These are phyloP conservation scores for Syrista parreyssii DNA, from an alignment of 2,888 invertebrate genomes.

Conservation along the genomic window DNA sequence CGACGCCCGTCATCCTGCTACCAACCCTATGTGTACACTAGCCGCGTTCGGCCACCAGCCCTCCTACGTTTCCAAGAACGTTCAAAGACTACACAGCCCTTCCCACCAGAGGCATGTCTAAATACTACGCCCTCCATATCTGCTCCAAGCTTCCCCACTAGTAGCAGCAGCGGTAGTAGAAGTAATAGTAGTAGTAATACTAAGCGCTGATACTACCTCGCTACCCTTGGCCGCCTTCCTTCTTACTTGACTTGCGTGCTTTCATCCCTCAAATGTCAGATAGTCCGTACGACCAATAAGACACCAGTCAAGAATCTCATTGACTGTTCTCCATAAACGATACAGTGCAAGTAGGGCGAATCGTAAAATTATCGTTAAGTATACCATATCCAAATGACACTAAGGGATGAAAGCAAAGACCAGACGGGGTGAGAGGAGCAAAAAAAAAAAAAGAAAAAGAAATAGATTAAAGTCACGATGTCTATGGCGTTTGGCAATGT, in stretches of 20 bases:
- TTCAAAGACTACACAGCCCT: conserved; percentile 38
- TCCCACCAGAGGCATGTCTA: conserved; percentile 6
- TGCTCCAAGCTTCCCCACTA: neutral
- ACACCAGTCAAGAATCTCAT: neutral
- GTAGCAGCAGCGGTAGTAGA: neutral
- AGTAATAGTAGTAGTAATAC: neutral
- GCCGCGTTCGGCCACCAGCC: conserved; percentile 49
- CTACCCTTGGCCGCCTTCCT: neutral
- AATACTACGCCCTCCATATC: neutral
- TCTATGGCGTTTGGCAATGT: neutral
- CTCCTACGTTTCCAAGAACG: conserved; percentile 41
- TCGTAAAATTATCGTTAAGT: neutral
- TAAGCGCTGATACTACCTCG: neutral
- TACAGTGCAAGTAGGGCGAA: neutral
- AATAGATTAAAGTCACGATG: conserved; percentile 42
- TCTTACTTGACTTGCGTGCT: neutral
- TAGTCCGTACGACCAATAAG: neutral
- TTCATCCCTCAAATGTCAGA: neutral
- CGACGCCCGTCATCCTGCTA: conserved; percentile 64
- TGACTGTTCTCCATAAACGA: neutral
- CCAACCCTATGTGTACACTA: conserved; percentile 56
- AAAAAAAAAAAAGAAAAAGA: conserved; percentile 37
- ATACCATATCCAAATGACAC: neutral
- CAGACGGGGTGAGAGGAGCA: conserved; percentile 20
- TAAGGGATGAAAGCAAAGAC: conserved; percentile 20